Evolutionary conservation across 2,113 vertebrate genomes (phyloP).

Genomic region (Poeciliopsis prolifica): DNA sequence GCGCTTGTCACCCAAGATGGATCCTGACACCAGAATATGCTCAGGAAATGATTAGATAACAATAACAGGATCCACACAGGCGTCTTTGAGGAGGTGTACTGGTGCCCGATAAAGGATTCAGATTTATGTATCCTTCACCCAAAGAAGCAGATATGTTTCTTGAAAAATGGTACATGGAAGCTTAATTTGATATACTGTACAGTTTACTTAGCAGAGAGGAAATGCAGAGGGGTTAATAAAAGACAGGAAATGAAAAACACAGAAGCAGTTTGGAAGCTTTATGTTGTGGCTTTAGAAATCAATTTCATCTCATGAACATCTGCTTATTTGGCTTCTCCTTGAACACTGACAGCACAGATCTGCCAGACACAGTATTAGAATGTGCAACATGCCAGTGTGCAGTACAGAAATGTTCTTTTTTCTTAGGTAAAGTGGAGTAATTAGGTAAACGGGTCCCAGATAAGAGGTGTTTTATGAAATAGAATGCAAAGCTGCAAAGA

Average conservation of each 20-base stretch:
- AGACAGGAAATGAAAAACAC: constrained; percentile 65
- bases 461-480: constrained; percentile 41
- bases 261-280: constrained; percentile 40
- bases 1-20: constrained; percentile 76
- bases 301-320: constrained; percentile 34
- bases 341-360: constrained; percentile 25
- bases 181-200: constrained; percentile 45
- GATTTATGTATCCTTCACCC: constrained; percentile 73
- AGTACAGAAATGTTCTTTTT: background rate
- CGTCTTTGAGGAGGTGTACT: constrained; percentile 67
- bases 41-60: constrained; percentile 79
- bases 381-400: background rate
- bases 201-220: constrained; percentile 29
- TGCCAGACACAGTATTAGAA: background rate
- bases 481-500: constrained; percentile 18
- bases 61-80: constrained; percentile 72
- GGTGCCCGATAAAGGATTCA: constrained; percentile 78
- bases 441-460: constrained; percentile 22
- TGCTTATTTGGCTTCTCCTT: constrained; percentile 45
- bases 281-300: constrained; percentile 39
- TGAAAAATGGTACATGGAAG: constrained; percentile 53
- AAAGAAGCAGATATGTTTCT: constrained; percentile 66
- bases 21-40: constrained; percentile 76
- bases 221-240: constrained; percentile 59
- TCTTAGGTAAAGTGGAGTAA: constrained; percentile 13